Conservation (phyloP, 2,113 vertebrate genomes). For the Otus sunia region DNA sequence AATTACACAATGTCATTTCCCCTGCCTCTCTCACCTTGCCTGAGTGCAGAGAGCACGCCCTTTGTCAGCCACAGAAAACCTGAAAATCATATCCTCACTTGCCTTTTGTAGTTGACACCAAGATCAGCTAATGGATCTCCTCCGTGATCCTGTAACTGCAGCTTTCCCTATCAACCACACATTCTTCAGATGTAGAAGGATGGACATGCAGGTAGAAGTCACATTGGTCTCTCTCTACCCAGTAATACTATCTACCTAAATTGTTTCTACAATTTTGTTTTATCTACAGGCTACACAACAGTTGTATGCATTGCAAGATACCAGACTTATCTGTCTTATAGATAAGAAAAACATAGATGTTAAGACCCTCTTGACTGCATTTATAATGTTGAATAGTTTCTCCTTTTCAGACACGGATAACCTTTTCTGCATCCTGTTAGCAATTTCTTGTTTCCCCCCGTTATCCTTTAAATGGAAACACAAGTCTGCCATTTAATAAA, state of each 20-base stretch:
- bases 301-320: neutral
- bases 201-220: neutral
- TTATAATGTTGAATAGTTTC: conserved; percentile 17
- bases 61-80: neutral
- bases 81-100: neutral
- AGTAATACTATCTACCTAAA: neutral
- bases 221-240: neutral
- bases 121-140: neutral
- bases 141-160: neutral
- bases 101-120: neutral
- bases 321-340: neutral
- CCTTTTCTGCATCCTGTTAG: conserved; percentile 40
- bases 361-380: conserved; percentile 17
- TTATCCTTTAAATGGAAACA: conserved; percentile 72
- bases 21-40: neutral
- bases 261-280: neutral
- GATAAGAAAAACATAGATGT: conserved; percentile 10
- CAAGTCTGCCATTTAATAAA: conserved; percentile 79
- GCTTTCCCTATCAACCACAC: neutral
- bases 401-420: conserved; percentile 34
- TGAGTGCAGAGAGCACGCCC: neutral
- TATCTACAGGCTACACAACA: neutral
- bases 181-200: neutral
- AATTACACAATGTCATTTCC: neutral
- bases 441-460: conserved; percentile 6